Conservation (phyloP, 2,888 invertebrate genomes). For the Nephrotoma guestfalica region DNA sequence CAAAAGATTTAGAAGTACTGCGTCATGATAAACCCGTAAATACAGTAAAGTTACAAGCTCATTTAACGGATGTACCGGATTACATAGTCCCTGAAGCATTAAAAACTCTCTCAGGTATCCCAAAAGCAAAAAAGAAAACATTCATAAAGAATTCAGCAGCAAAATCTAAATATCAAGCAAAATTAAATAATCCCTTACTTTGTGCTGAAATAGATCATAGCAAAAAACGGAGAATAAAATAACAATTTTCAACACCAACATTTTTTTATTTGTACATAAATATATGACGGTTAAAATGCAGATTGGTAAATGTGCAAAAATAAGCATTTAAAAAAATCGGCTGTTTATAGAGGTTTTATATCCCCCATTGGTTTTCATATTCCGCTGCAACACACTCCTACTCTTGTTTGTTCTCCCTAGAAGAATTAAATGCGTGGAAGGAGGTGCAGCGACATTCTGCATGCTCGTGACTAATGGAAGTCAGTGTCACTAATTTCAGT, state of each 20-base stretch:
- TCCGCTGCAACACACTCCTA: no score
- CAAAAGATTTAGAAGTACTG: slow-evolving; percentile 69
- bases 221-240: slow-evolving; percentile 7
- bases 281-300: no score
- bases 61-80: slow-evolving; percentile 83
- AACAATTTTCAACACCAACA: background rate
- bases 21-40: slow-evolving; percentile 76
- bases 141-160: slow-evolving; percentile 16
- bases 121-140: slow-evolving; percentile 15
- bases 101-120: slow-evolving; percentile 44
- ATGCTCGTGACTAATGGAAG: no score
- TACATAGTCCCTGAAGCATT: slow-evolving; percentile 74
- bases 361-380: no score
- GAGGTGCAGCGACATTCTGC: no score
- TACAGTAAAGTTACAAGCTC: slow-evolving; percentile 67
- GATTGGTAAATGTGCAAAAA: no score
- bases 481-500: no score
- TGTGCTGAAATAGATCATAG: slow-evolving; percentile 28
- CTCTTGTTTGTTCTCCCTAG: no score
- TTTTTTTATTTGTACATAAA: background rate
- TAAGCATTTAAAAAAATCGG: no score
- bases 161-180: slow-evolving; percentile 24
- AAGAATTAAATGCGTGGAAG: no score
- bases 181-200: slow-evolving; percentile 26
- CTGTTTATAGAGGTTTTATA: no score